Base-by-base conservation (phyloP, 2,113 vertebrate genomes). In the Acrocephalus arundinaceus region DNA sequence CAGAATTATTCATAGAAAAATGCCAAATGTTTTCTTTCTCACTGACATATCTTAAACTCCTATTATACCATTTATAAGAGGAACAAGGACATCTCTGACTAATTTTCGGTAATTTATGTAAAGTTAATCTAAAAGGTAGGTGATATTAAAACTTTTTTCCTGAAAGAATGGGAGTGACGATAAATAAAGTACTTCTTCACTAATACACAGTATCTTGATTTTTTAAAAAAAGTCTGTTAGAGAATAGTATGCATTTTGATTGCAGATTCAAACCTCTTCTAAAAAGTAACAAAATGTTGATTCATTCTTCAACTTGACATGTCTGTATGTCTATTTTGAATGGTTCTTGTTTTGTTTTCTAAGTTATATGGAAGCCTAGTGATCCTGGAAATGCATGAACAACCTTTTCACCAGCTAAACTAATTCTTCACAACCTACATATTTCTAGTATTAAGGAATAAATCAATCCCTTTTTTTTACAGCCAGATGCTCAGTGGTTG, bases 1-100 rank as follows among this genome's bases (percentile, higher is more conserved):
- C 57, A 74, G 49, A 95, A 85, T 71, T 90, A 80, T 92, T 93
- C 11, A 84, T 3, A 45, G 67, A 85, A 94, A 96, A 96, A 87
- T 80, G 35, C 18, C 27, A 25, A 27, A 17, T 91, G 17, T 73
- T 77, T 62, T 87, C 61, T 83, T 51, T 90, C 35, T 49, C 54
- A 68, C 31, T 94, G 91, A 73, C 51, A 37, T 86, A 51, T 37
- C 55, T 85, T 93, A 74, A 57, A 89, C 30, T 95, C 18, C 2
- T 75, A 63, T 15, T 93, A 45, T 39, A 71, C 39, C 15, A 73
- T 25, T 79, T 37, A 65, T 85, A 80, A 49, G 23, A 94, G 54
- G 19, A n/a, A 85, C 41, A 93, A 76, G 68, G 30, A 45, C 19
- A 75, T 72, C 33, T 52, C n/a, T 57, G 48, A 82, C 23, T 89